A percentile compares a stretch with the other conserved stretches of the same genome.
Evolutionary conservation across 2,113 vertebrate species (phyloP).

Genomic region (Callospermophilus lateralis): DNA sequence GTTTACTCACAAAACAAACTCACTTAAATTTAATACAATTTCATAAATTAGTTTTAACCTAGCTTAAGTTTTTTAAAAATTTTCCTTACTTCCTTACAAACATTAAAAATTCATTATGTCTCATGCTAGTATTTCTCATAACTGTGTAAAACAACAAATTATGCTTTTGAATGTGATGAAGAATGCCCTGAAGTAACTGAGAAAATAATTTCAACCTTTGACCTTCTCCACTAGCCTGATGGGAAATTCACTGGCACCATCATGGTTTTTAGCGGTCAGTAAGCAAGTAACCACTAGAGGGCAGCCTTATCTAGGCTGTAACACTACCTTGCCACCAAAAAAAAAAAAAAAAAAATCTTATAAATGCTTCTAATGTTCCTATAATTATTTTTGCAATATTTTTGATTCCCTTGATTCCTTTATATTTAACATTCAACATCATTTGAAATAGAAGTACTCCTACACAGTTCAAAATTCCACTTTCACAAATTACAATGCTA

Average conservation of each 20-base stretch:
- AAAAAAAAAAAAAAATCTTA: neutral
- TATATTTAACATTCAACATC: conserved; percentile 61
- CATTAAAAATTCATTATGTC: conserved; percentile 14
- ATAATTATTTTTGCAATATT: conserved; percentile 58
- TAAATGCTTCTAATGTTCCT: conserved; percentile 31
- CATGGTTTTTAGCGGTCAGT: neutral
- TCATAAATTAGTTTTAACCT: conserved; percentile 19
- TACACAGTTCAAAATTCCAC: conserved; percentile 45
- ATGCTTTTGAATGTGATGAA: conserved; percentile 23
- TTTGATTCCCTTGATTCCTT: conserved; percentile 63
- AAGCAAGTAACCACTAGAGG: conserved; percentile 77
- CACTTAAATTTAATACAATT: neutral
- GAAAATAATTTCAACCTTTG: conserved; percentile 77
- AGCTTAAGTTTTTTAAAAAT: neutral
- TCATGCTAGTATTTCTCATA: neutral
- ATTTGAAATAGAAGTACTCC: conserved; percentile 15
- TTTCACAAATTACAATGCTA: conserved; percentile 40
- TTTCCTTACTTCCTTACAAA: conserved; percentile 16
- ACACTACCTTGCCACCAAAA: neutral
- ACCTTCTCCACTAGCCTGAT: conserved; percentile 75
- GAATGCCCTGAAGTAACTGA: neutral
- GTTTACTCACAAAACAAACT: neutral
- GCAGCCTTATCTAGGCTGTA: conserved; percentile 79
- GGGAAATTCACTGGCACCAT: conserved; percentile 75
- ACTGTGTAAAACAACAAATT: neutral